Percentiles rank a stretch among this genome's conserved stretches.
phyloP scores from a whole-genome alignment of 2,888 invertebrate species.

The Chydorus sphaericus region DNA sequence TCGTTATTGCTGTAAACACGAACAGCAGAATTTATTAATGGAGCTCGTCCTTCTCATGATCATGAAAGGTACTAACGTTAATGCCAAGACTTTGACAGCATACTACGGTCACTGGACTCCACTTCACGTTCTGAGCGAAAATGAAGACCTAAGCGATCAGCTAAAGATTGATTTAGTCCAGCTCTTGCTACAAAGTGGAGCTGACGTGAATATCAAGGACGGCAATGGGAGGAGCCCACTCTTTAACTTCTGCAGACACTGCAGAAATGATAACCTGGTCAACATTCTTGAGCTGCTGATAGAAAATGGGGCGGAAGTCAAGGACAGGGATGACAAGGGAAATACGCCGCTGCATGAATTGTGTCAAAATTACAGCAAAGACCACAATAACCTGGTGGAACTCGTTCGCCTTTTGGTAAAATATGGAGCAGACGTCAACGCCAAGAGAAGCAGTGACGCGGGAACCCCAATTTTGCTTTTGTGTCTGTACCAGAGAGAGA shows the following conservation, averaged over 20 bases:
- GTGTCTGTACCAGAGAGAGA: no score
- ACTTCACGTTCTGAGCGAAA: no score
- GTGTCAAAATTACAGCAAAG: no score
- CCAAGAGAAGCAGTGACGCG: no score
- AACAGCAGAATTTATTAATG: no score
- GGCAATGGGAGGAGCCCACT: background rate
- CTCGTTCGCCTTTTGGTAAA: background rate
- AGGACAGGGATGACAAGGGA: background rate
- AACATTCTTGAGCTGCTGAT: background rate
- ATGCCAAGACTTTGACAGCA: no score
- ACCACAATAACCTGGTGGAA: background rate
- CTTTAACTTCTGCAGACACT: background rate
- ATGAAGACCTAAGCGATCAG: background rate
- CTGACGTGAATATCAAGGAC: background rate
- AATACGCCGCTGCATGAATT: no score
- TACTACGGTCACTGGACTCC: no score
- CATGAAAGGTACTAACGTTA: no score
- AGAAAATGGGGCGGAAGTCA: background rate
- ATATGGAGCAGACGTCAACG: background rate
- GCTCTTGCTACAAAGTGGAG: background rate
- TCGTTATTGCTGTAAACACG: no score
- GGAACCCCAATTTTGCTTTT: no score
- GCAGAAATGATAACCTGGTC: background rate
- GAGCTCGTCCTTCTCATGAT: no score
- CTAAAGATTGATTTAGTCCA: background rate